phyloP scores from a whole-genome alignment of 2,888 invertebrate species.

The Scaptomyza flava region DNA sequence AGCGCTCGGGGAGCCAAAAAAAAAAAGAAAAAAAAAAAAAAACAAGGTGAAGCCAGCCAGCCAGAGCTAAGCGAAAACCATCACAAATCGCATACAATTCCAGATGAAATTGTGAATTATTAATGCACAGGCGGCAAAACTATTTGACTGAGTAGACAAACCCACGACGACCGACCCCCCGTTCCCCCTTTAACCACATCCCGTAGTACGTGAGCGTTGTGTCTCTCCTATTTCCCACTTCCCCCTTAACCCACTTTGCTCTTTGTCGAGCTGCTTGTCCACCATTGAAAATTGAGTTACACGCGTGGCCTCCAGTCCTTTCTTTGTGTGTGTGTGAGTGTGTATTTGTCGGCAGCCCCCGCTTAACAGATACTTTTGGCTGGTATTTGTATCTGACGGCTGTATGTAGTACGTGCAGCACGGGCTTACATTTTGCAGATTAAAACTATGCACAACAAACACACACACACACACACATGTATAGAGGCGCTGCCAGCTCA shows the following conservation, averaged over 20 bases:
- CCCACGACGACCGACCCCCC: slow-evolving; percentile 54
- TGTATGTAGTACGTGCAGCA: slow-evolving; percentile 60
- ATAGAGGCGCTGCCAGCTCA: slow-evolving; percentile 43
- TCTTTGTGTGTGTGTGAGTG: slow-evolving; percentile 10
- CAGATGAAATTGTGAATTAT: slow-evolving; percentile 84
- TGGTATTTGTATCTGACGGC: slow-evolving; percentile 61
- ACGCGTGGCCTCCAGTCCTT: slow-evolving; percentile 65
- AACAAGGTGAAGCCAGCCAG: slow-evolving; percentile 2
- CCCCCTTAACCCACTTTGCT: slow-evolving; percentile 1
- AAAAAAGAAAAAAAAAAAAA: neutral
- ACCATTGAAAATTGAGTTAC: slow-evolving; percentile 80
- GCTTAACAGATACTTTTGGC: slow-evolving; percentile 64
- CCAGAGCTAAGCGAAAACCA: slow-evolving; percentile 75
- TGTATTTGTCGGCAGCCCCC: slow-evolving; percentile 50
- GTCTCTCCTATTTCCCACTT: neutral
- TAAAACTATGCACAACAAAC: slow-evolving; percentile 52
- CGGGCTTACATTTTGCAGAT: slow-evolving; percentile 74
- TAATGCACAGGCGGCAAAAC: slow-evolving; percentile 78
- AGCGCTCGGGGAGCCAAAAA: slow-evolving; percentile 12
- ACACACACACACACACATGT: slow-evolving; percentile 11
- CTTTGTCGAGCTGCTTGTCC: slow-evolving; percentile 45
- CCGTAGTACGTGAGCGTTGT: slow-evolving; percentile 47
- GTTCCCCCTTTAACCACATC: slow-evolving; percentile 4
- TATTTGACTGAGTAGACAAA: slow-evolving; percentile 80
- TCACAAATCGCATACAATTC: slow-evolving; percentile 83